Base-by-base conservation (phyloP, 2,113 vertebrate species). In the Lonchura striata region DNA sequence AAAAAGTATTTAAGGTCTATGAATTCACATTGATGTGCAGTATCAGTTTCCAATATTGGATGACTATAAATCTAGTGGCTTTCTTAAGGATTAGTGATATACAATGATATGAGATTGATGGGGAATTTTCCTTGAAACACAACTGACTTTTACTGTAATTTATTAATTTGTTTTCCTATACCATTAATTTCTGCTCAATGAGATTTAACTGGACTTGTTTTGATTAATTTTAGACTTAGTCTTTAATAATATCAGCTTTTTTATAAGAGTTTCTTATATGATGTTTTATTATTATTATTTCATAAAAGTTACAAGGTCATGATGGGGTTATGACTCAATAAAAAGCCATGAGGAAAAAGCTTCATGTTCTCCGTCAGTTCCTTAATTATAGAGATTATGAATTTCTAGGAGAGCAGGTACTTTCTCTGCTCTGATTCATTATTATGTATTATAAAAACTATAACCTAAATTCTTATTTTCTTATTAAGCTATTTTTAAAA, bases 61-160 rank as follows among this genome's bases (percentile, higher is more conserved):
- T 44, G n/a, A 25, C 23, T 69, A 6, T 42, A 69, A 83, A 28
- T 72, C 60, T 49, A 53, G 5, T 69, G 27, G 3, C 7, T 2
- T 64, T 89, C 44, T 54, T 59, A 42, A 19, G 15, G 19, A 68
- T 42, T 11, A 24, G 15, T 63, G 39, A 41, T 33, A 5, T 49
- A 35, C 31, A 86, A 6, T 41, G 15, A 56, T 37, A 82, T 35
- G 31, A 53, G 44, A 56, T 33, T 0, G 0, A 9, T 44, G 24
- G 19, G 19, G 7, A 92, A 68, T 61, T 56, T 64, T 14, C 33
- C 31, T 12, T 87, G 37, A 69, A 87, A 70, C 5, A 74, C 59
- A 82, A 77, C 9, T n/a, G 33, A 54, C 14, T 91, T 65, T 9
- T 63, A 17, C 6, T 53, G 19, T 53, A 17, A 41, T n/a, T 78